These are phyloP conservation scores for Agrochola lychnidis DNA, from an alignment of 2,888 invertebrate genomes.

Conservation along the genomic window DNA sequence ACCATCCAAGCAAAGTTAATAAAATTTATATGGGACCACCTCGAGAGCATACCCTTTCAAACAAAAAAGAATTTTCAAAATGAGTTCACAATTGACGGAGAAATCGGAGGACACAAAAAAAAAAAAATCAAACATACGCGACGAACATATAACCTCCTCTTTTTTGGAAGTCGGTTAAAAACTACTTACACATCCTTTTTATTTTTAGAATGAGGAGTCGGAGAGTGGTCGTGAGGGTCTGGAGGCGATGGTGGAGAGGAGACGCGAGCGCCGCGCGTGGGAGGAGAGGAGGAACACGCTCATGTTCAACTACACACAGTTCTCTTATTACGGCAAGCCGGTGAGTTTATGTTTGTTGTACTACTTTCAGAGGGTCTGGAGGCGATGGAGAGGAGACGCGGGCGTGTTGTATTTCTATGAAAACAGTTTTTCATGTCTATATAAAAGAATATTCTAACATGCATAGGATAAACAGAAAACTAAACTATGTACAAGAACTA, in stretches of 20 bases:
- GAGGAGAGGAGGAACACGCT: constrained; percentile 95
- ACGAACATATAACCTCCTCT: too few relatives aligned
- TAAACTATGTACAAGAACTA: too few relatives aligned
- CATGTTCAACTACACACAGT: constrained; percentile 97
- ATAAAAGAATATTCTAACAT: too few relatives aligned
- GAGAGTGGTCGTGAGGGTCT: constrained; percentile 83
- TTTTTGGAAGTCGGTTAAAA: too few relatives aligned
- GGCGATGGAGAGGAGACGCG: constrained; percentile 91
- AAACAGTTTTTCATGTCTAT: background rate
- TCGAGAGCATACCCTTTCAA: too few relatives aligned
- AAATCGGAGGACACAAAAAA: too few relatives aligned
- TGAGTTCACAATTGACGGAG: too few relatives aligned
- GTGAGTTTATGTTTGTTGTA: constrained; percentile 82
- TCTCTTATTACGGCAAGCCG: constrained; percentile 95
- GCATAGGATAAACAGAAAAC: too few relatives aligned
- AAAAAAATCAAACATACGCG: too few relatives aligned
- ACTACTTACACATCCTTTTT: background rate
- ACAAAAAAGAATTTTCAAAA: too few relatives aligned
- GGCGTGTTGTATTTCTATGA: constrained; percentile 76
- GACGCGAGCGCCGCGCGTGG: constrained; percentile 94
- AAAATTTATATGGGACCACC: too few relatives aligned
- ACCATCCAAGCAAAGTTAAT: too few relatives aligned
- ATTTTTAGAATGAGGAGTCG: constrained; percentile 81
- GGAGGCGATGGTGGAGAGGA: constrained; percentile 91
- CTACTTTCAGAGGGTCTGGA: constrained; percentile 81